A percentile compares a stretch with the other conserved stretches of the same genome.
These are phyloP conservation scores for Anas bahamensis DNA, from an alignment of 2,797 vertebrate genomes.

Conservation along the genomic window DNA sequence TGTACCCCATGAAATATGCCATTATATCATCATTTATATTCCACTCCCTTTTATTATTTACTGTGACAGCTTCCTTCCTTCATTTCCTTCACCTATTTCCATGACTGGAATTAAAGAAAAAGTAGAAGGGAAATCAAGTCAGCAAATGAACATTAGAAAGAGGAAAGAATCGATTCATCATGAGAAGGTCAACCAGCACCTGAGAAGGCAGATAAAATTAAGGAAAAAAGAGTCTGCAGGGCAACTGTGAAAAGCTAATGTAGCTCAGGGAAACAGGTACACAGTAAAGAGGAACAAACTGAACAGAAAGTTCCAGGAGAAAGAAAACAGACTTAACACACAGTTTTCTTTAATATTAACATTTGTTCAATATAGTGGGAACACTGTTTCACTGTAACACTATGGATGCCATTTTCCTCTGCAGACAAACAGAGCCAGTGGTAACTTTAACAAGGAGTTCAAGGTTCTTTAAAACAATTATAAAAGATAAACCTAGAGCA, in stretches of 20 bases:
- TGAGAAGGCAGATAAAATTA: background rate
- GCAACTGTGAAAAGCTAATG: background rate
- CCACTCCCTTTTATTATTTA: background rate
- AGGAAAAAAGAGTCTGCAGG: background rate
- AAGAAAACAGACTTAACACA: background rate
- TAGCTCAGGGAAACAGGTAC: background rate
- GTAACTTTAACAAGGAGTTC: background rate
- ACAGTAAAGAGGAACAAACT: background rate
- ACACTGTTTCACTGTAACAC: background rate
- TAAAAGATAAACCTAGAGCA: background rate
- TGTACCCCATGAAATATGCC: fast-evolving
- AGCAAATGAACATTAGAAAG: background rate
- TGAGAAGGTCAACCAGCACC: background rate
- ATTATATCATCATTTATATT: background rate
- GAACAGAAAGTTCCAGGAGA: background rate
- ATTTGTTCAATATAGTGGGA: background rate
- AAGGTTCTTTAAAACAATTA: background rate
- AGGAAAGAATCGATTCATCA: background rate
- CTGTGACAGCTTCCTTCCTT: background rate
- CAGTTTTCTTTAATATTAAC: background rate
- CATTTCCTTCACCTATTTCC: background rate
- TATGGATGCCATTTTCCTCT: background rate
- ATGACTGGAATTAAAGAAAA: background rate
- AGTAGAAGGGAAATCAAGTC: background rate
- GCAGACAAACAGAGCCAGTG: background rate